Base-by-base conservation (phyloP, 2,113 vertebrate genomes). In the Andinoacara biseriatus region DNA sequence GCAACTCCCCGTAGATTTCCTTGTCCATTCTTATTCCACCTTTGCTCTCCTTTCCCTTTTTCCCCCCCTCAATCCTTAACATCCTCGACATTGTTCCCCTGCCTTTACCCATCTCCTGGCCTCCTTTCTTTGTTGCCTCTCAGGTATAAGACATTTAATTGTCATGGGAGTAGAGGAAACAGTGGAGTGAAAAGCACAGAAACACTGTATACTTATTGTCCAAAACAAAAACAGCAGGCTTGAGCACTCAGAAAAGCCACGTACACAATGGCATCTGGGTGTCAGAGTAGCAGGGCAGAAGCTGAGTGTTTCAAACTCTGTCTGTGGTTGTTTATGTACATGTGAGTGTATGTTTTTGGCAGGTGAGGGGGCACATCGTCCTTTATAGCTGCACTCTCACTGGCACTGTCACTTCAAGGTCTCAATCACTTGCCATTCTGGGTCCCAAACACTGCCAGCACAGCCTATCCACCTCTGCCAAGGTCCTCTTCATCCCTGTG, bases 401-500 rank as follows among this genome's bases (percentile, higher is more conserved):
- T 93, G 90, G 91, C 93, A 89, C 87, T 89, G 85, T 90, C 90
- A 87, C 85, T 84, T 93, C 91, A 91, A 95, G 92, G 92, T 93
- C 92, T 95, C 91, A 86, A 89, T 93, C 80, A 54, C 80, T 87
- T 83, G 84, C 90, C 83, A 76, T 90, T 84, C 82, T 52, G 85
- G 86, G 80, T 82, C 82, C 81, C 83, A 76, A 89, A 87, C 89
- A 83, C 74, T 88, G 89, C 90, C 92, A 94, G 76, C 74, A 54
- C 83, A 67, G 82, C 90, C 20, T 7, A 83, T 85, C 90, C 82
- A 82, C 85, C 90, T 86, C 81, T 94, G 92, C 92, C 94, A 95
- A 92, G 83, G 93, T 89, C 92, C 89, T 90, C 86, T 52, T 86
- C 92, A 78, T 92, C 87, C 79, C 78, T 84, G 83, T 75, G 87